Base-by-base conservation (phyloP, 1,140 invertebrate species). In the Drosophila sp. region DNA sequence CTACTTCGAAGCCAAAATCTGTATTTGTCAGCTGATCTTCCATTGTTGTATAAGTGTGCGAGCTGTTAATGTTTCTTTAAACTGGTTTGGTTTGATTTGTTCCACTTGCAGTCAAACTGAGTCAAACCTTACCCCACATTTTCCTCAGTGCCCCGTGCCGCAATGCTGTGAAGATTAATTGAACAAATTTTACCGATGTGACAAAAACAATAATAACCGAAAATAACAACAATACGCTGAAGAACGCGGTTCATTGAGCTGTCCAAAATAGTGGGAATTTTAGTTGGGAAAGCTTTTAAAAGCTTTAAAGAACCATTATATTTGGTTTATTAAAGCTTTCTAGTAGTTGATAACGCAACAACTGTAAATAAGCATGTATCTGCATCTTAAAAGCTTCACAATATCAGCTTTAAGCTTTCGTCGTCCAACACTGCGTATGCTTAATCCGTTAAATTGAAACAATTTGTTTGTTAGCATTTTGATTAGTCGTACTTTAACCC, bases 401-500 rank as follows among this genome's bases (percentile, higher is more conserved):
- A 7, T 5, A 7, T 34, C 2, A 9, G 11, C 9, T 7, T 36
- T 25, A 50, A 36, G n/a, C 21, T 51, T 36, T 16, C 57, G 11
- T 9, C 8, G 53, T 4, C 41, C 18, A 43, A 34, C 48, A 16
- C 9, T 29, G 14, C 38, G 40, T 65, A 59, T 67, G 56, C 79
- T 74, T 70, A 77, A 81, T 66, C 65, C 29, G 53, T 76, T 54
- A 58, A 76, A 72, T 79, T 83, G 63, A 72, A 72, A 29, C 50
- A 82, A 73, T 84, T 69, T 73, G 41, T 70, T 83, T 72, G 45
- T 75, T 75, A 58, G 64, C 79, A 69, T 70, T 83, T 65, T 73
- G 77, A 80, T 80, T 80, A 73, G 25, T 32, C 58, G 82, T 78
- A 78, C 82, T 86, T 86, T 81, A 87, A 87, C 81, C 78, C 75